These are phyloP conservation scores for Tyria jacobaeae DNA, from an alignment of 2,888 invertebrate species.

Conservation along the genomic window DNA sequence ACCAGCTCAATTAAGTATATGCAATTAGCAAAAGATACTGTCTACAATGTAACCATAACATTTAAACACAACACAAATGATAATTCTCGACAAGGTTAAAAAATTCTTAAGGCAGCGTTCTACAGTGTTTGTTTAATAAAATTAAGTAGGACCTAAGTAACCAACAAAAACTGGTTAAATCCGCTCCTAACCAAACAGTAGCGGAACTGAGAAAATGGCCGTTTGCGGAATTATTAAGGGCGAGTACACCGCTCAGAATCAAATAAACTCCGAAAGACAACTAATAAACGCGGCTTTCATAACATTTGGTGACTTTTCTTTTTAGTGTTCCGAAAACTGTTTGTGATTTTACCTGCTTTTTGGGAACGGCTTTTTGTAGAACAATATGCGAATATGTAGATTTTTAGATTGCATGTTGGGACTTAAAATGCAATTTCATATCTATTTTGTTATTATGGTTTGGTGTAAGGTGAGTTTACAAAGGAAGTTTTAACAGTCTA, in stretches of 20 bases:
- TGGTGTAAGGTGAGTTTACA: no score
- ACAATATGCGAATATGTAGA: conserved; percentile 14
- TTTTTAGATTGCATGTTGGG: conserved; percentile 18
- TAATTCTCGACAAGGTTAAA: conserved; percentile 32
- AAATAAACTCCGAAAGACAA: conserved; percentile 43
- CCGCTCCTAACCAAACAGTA: conserved; percentile 62
- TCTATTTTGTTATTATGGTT: conserved; percentile 1
- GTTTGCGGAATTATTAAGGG: conserved; percentile 51
- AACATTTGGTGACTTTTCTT: conserved; percentile 39
- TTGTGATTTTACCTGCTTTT: conserved; percentile 3
- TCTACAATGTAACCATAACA: conserved; percentile 3
- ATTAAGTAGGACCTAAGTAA: conserved; percentile 54
- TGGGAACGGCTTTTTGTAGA: conserved; percentile 8
- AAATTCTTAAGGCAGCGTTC: conserved; percentile 47
- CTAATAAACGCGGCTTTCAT: conserved; percentile 44
- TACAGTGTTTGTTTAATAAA: conserved; percentile 51
- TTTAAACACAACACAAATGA: conserved; percentile 25
- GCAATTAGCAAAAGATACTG: not conserved
- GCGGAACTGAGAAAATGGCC: conserved; percentile 51
- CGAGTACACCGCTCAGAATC: conserved; percentile 41
- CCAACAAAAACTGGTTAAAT: conserved; percentile 56
- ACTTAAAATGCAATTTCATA: conserved; percentile 9
- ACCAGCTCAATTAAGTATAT: no score
- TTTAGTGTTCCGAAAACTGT: conserved; percentile 13
- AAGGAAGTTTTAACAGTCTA: not conserved